Evolutionary conservation across 2,113 vertebrate genomes (phyloP).

Genomic region (Dryoscopus gambensis): DNA sequence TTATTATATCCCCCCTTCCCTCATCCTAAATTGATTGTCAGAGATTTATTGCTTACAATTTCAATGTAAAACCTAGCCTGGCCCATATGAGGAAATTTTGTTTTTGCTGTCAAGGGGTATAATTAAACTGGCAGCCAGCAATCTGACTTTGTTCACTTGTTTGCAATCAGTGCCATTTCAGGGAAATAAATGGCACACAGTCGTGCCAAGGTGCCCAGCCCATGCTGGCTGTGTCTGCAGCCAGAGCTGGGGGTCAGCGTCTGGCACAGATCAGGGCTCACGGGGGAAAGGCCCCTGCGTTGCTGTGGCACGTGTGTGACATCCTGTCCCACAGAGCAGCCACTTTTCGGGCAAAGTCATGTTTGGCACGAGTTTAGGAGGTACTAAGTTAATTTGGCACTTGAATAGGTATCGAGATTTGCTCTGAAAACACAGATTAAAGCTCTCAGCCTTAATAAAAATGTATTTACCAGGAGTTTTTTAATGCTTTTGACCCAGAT

Average conservation of each 20-base stretch:
- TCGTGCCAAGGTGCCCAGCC: neutral
- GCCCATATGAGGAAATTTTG: neutral
- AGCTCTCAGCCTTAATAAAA: neutral
- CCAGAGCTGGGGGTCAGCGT: neutral
- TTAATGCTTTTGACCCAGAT: neutral
- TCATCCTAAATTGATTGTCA: neutral
- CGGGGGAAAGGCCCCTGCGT: rapidly evolving
- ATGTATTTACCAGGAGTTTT: neutral
- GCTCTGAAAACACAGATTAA: neutral
- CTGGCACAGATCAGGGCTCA: neutral
- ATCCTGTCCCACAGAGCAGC: neutral
- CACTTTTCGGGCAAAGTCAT: neutral
- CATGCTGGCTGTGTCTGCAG: neutral
- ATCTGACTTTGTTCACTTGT: neutral
- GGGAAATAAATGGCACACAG: neutral
- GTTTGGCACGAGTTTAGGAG: neutral
- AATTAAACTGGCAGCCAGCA: neutral
- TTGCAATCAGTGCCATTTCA: neutral
- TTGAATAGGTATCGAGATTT: neutral
- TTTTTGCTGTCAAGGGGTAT: neutral
- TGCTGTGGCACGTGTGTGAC: neutral
- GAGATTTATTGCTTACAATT: neutral
- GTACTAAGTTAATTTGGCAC: neutral
- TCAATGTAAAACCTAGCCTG: neutral
- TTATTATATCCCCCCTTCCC: neutral